phyloP scores from a whole-genome alignment of 2,113 vertebrate species.

The Elaphurus davidianus region DNA sequence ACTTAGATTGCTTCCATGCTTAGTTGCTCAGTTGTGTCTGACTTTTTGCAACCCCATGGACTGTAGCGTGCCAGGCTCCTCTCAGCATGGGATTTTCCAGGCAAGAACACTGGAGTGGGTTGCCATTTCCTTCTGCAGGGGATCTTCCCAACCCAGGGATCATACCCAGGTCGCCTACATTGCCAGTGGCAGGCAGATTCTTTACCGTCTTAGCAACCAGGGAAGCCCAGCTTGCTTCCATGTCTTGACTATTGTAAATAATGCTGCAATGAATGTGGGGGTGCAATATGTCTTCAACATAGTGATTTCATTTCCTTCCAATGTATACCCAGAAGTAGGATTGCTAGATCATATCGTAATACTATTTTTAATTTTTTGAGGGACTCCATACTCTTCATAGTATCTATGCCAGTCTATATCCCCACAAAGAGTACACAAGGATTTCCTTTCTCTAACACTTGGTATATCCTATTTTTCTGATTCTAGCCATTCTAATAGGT shows the following conservation, averaged over 20 bases:
- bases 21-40: neutral
- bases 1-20: neutral
- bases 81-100: neutral
- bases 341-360: neutral
- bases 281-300: neutral
- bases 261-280: neutral
- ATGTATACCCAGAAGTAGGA: neutral
- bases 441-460: neutral
- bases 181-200: neutral
- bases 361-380: neutral
- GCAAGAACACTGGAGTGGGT: neutral
- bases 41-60: neutral
- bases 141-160: neutral
- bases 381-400: neutral
- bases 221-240: neutral
- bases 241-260: neutral
- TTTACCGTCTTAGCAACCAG: neutral
- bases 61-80: accelerated
- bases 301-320: neutral
- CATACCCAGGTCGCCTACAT: neutral
- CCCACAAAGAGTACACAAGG: neutral
- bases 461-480: neutral
- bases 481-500: neutral
- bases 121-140: neutral
- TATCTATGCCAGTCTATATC: neutral